Evolutionary conservation across 2,113 vertebrate species (phyloP).

Genomic region (Platysteira castanea): DNA sequence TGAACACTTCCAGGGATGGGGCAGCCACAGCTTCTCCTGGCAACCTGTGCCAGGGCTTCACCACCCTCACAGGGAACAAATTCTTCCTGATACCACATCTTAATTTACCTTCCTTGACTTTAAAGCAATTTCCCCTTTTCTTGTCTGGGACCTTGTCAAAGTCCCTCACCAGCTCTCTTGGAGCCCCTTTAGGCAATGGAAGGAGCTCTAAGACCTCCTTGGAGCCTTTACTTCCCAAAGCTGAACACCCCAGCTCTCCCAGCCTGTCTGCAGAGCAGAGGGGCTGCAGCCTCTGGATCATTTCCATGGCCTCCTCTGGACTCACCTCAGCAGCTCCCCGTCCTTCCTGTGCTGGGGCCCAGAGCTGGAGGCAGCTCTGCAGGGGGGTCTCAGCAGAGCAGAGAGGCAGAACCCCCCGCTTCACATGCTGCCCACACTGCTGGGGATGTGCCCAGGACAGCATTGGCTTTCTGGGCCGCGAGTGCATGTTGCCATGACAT

Average conservation of each 20-base stretch:
- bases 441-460: neutral
- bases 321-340: accelerated
- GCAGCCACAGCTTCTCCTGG: neutral
- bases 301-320: neutral
- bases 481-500: accelerated
- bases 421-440: neutral
- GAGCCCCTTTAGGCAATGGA: neutral
- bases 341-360: neutral
- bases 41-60: neutral
- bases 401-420: neutral
- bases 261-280: neutral
- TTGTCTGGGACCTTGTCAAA: neutral
- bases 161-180: neutral
- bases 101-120: neutral
- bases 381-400: neutral
- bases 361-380: neutral
- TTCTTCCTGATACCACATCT: neutral
- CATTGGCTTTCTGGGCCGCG: neutral
- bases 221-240: neutral
- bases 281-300: neutral
- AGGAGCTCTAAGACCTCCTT: neutral
- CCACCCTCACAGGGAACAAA: neutral
- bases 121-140: neutral
- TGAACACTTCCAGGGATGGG: neutral
- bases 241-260: neutral